Percentiles rank a stretch among this genome's conserved stretches.
Evolutionary conservation across 2,888 invertebrate genomes (phyloP).

Genomic region (Synanthedon vespiformis): DNA sequence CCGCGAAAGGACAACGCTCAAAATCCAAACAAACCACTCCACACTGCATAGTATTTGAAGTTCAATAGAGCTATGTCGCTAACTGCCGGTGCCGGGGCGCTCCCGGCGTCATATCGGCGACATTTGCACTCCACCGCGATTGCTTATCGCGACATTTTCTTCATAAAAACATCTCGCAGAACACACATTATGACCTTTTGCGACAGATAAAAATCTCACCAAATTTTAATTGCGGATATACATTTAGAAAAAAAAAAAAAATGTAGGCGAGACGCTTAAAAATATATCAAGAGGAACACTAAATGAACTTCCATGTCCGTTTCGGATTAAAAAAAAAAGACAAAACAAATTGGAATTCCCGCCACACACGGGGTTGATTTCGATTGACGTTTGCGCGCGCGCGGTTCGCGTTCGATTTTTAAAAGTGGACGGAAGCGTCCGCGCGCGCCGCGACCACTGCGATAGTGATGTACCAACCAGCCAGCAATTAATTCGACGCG

Average conservation of each 20-base stretch:
- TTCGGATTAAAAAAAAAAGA: conserved; percentile 8
- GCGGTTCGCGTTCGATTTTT: conserved; percentile 37
- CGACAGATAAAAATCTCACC: conserved; percentile 21
- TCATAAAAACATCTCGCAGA: conserved; percentile 30
- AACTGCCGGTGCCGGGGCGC: conserved; percentile 14
- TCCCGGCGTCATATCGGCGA: conserved; percentile 28
- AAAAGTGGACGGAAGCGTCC: conserved; percentile 49
- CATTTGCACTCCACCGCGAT: conserved; percentile 62
- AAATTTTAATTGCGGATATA: conserved; percentile 1
- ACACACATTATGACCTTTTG: conserved; percentile 38
- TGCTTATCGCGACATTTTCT: conserved; percentile 50
- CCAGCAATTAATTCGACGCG: conserved; percentile 58
- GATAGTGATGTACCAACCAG: conserved; percentile 44
- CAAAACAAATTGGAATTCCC: conserved; percentile 12
- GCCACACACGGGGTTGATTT: conserved; percentile 12
- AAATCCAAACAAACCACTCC: conserved; percentile 9
- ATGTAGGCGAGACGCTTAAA: conserved; percentile 3
- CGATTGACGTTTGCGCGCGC: conserved; percentile 25
- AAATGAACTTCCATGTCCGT: not conserved
- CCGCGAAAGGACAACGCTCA: conserved; percentile 40
- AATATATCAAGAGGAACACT: not conserved
- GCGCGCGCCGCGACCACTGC: conserved; percentile 48
- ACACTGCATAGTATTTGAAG: conserved; percentile 11
- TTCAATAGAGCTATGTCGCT: conserved; percentile 4
- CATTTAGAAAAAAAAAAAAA: conserved; percentile 3